Base-by-base conservation (phyloP, 2,113 vertebrate species). In the Crotalus viridis region DNA sequence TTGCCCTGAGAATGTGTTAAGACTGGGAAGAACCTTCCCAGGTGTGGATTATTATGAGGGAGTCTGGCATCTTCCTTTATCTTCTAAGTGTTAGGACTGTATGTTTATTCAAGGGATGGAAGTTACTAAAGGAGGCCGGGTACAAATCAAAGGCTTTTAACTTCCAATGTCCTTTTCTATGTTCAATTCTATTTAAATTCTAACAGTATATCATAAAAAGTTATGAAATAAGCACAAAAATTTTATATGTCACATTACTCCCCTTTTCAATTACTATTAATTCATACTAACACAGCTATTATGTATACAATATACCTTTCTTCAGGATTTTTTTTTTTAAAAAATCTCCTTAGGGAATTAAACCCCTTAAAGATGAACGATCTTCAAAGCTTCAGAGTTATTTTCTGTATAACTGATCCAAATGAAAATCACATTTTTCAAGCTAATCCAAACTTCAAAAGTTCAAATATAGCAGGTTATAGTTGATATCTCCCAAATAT, bases 231-330 rank as follows among this genome's bases (percentile, higher is more conserved):
- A 55, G 69, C 69, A 93, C 57, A 57, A 92, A 93, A 85, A 89
- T 28, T 48, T 90, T 93, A 39, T 55, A 59, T 93, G 88, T 74
- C 55, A 61, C 92, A 86, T 90, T 90, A 64, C 43, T 90, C 59
- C 26, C 74, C 33, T 48, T 93, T 89, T 93, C 26, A 55, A 26
- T 90, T 86, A 87, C 48, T 64, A 57, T 81, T 88, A 33, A 51
- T 81, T 91, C 64, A 56, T 88, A 69, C 48, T 69, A 90, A 95
- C 94, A 85, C 88, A 93, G 91, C 94, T 93, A 94, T 93, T 81
- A 64, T 69, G 57, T 26, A 51, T 33, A 39, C 26, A 48, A 85
- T 85, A 21, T 39, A 52, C 2, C 39, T 93, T 93, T 86, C 7
- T 90, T 93, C 69, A 90, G 54, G 24, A 81, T 22, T 51, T 22